Conservation (phyloP, 2,113 vertebrate species). For the Neodontobutis hainanensis region DNA sequence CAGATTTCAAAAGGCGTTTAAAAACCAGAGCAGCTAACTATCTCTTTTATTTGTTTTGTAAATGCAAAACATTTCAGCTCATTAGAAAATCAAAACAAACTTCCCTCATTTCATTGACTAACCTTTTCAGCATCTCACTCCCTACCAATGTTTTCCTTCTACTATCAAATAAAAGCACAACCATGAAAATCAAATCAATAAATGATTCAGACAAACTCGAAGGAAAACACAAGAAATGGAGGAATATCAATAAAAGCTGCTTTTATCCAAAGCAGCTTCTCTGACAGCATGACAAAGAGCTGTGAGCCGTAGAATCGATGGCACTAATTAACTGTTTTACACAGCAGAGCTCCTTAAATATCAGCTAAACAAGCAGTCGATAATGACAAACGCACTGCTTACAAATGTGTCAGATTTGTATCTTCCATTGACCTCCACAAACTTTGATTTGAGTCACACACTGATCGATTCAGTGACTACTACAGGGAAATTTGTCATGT, state of each 20-base stretch:
- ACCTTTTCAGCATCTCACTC: constrained; percentile 7
- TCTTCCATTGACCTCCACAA: constrained; percentile 5
- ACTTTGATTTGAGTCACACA: constrained; percentile 17
- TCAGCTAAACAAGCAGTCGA: constrained; percentile 56
- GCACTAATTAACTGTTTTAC: constrained; percentile 63
- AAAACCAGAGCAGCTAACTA: background rate
- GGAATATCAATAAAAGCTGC: constrained; percentile 44
- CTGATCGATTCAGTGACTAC: constrained; percentile 25
- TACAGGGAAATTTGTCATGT: constrained; percentile 23
- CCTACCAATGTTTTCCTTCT: background rate
- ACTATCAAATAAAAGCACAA: constrained; percentile 12
- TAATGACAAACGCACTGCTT: constrained; percentile 34
- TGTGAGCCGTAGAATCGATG: constrained; percentile 43
- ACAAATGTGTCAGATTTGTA: constrained; percentile 28
- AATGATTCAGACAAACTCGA: constrained; percentile 9
- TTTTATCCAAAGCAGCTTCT: constrained; percentile 43
- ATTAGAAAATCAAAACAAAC: constrained; percentile 1
- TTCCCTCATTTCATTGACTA: background rate
- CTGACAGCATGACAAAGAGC: constrained; percentile 66
- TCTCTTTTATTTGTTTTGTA: background rate
- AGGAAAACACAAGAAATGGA: constrained; percentile 26
- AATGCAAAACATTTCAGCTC: background rate
- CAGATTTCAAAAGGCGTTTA: background rate
- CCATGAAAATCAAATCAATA: constrained; percentile 40
- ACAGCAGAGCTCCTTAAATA: constrained; percentile 56